These are phyloP conservation scores for Xyrauchen texanus DNA, from an alignment of 2,113 vertebrate genomes.

Conservation along the genomic window DNA sequence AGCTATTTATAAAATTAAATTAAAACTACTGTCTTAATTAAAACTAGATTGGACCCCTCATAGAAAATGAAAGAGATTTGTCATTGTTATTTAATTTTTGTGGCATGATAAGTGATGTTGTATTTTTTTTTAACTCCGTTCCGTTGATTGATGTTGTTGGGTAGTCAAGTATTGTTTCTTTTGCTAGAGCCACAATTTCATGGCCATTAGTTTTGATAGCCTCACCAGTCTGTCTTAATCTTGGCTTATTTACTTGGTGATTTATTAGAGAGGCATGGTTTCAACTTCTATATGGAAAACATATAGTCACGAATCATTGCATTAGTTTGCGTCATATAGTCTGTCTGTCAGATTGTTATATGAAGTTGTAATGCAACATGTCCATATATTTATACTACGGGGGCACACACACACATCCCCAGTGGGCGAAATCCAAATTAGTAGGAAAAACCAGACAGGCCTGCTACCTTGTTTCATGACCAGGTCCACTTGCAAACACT, in stretches of 20 bases:
- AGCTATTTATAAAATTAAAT: too few species aligned
- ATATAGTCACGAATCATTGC: slow-evolving; percentile 16
- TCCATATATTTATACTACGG: slow-evolving; percentile 18
- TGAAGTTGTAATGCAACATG: slow-evolving; percentile 14
- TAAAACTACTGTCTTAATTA: background rate
- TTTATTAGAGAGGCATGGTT: background rate
- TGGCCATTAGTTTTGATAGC: too few species aligned
- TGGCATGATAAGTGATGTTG: too few species aligned
- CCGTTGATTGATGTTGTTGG: too few species aligned
- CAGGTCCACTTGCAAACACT: slow-evolving; percentile 9
- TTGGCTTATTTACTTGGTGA: background rate
- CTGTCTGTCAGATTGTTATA: background rate
- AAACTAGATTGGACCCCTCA: background rate
- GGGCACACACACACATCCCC: background rate
- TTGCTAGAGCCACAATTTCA: too few species aligned
- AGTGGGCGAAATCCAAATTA: background rate
- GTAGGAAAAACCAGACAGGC: slow-evolving; percentile 23
- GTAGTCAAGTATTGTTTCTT: too few species aligned
- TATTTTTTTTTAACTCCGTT: too few species aligned
- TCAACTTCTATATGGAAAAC: background rate
- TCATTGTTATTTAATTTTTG: background rate
- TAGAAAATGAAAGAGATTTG: slow-evolving; percentile 3
- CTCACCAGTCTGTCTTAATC: too few species aligned
- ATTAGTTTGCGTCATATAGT: slow-evolving; percentile 18
- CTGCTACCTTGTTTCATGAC: slow-evolving; percentile 12